phyloP scores from a whole-genome alignment of 2,888 invertebrate species.

The Lasioglossum oenotherae region DNA sequence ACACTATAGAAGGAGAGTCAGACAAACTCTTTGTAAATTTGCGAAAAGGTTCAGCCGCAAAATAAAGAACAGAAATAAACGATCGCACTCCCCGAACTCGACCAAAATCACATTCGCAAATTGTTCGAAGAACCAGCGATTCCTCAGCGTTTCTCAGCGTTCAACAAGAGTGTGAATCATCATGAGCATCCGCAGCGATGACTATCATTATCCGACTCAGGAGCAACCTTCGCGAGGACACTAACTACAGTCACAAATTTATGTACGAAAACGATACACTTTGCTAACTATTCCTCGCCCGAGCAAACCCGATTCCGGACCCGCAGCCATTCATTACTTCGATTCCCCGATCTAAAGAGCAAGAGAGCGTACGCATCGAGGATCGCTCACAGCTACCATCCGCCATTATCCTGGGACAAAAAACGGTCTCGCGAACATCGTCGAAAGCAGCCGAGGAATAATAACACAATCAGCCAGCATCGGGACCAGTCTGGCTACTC shows the following conservation, averaged over 20 bases:
- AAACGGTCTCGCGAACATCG: slow-evolving; percentile 12
- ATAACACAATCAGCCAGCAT: slow-evolving; percentile 12
- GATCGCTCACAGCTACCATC: not conserved
- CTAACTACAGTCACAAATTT: not conserved
- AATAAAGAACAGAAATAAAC: no score
- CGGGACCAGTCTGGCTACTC: slow-evolving; percentile 5
- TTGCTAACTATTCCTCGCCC: slow-evolving; percentile 1
- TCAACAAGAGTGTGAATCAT: slow-evolving; percentile 2
- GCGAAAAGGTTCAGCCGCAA: not conserved
- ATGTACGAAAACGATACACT: slow-evolving; percentile 1
- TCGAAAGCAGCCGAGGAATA: not conserved
- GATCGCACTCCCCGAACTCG: not conserved
- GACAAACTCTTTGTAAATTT: not conserved
- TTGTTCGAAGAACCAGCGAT: not conserved
- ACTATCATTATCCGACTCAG: not conserved
- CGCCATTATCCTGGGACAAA: not conserved
- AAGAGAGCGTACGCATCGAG: not conserved
- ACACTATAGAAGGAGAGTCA: not conserved
- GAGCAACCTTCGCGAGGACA: not conserved
- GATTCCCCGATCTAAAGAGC: not conserved
- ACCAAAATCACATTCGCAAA: not conserved
- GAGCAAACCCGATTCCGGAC: not conserved
- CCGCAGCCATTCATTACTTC: not conserved
- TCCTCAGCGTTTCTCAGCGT: not conserved
- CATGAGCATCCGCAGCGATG: not conserved